Evolutionary conservation across 2,888 invertebrate species (phyloP), one percentile per base, ranked within the genome.

Genomic region (Sphaerophoria taeniata): DNA sequence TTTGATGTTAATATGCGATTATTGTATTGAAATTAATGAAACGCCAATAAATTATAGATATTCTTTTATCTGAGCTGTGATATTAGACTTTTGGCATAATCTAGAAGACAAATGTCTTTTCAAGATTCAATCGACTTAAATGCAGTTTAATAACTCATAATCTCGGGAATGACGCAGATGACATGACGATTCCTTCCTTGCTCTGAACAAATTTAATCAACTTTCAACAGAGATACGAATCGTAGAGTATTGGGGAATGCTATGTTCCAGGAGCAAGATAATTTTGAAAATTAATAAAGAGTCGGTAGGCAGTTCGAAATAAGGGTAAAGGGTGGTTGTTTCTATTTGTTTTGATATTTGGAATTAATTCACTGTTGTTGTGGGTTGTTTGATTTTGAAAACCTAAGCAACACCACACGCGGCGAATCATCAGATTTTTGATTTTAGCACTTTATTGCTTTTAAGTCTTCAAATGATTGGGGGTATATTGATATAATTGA

Each of bases 61-160:
- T 12, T 7, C 7, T 11, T 43, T 6, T 60, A 24, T 4, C 12
- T 6, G 16, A 11, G 14, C 55, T 58, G 45, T 33, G 9, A 43
- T 39, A 39, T 24, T 70, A 39, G 33, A 24, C 14, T 58, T 58
- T 70, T 34, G 24, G 49, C 11, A 33, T 24, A 24, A 33, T 39
- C 7, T 9, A 39, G 33, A 53, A 24, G 36, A 67, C 24, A 58
- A 24, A 39, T 58, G 56, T 47, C 34, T 11, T 39, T 16, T 3
- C 34, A 7, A 39, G 34, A 43, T 16, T n/a, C 11, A 45, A 49
- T 31, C 4, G 43, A 34, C 16, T 70, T 70, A 65, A 74, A 75
- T 70, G 73, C 70, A 75, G 70, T 80, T 63, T 80, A 63, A 80
- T 74, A 75, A 74, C 47, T 63, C 39, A 75, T 80, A 80, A 80